A percentile compares a stretch with the other conserved stretches of the same genome.
phyloP scores from a whole-genome alignment of 2,797 vertebrate species.

The Lindbergichthys nudifrons region DNA sequence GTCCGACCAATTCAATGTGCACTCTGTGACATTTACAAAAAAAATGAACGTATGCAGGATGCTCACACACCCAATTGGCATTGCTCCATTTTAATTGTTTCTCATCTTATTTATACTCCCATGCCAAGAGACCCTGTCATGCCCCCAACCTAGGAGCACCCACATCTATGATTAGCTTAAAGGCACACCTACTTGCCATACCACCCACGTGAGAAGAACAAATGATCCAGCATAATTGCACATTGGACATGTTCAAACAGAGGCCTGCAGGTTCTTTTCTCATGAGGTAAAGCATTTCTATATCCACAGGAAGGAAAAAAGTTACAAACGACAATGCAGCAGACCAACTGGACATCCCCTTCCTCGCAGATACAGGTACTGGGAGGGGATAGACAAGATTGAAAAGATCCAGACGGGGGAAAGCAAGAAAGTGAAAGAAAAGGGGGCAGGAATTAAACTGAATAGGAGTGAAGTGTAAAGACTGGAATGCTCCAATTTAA shows the following conservation, averaged over 20 bases:
- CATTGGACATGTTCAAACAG: conserved; percentile 74
- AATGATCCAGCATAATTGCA: conserved; percentile 76
- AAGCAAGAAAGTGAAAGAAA: background rate
- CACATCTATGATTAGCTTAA: conserved; percentile 76
- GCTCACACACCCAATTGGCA: conserved; percentile 13
- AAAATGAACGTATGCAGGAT: conserved; percentile 14
- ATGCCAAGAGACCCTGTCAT: conserved; percentile 67
- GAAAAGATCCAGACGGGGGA: conserved; percentile 6
- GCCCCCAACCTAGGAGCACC: conserved; percentile 58
- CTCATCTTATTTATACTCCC: conserved; percentile 25
- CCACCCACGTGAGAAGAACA: conserved; percentile 77
- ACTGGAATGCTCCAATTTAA: background rate
- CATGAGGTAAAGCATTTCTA: conserved; percentile 49
- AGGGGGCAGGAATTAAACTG: conserved; percentile 7
- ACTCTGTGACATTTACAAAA: conserved; percentile 11
- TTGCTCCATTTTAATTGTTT: conserved; percentile 17
- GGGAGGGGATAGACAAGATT: background rate
- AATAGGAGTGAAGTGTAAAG: background rate
- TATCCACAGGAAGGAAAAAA: conserved; percentile 50
- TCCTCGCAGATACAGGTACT: conserved; percentile 27
- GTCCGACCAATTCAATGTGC: conserved; percentile 8
- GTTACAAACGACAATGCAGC: conserved; percentile 12
- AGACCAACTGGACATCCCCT: conserved; percentile 32
- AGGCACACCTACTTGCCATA: conserved; percentile 75
- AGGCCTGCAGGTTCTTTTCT: conserved; percentile 59